Percentiles rank a stretch among this genome's conserved stretches.
Conservation (phyloP, 2,888 invertebrate species). For the Erebia ligea region DNA sequence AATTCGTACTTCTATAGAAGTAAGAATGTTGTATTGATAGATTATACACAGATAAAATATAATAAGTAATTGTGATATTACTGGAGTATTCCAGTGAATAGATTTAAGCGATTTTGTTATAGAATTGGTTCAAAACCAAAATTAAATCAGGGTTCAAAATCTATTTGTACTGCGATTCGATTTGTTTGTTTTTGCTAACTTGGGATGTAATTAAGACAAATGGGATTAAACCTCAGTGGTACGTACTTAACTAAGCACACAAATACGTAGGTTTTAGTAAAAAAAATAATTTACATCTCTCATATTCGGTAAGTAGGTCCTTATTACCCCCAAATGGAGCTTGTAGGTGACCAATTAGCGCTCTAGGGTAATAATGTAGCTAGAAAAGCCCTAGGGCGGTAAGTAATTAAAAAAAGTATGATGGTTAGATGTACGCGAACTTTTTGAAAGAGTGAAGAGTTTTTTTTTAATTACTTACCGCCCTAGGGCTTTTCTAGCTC, state of each 20-base stretch:
- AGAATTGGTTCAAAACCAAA: slow-evolving; percentile 56
- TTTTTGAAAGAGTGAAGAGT: too few species aligned
- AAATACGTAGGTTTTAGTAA: neutral
- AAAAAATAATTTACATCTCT: too few species aligned
- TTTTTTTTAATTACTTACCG: too few species aligned
- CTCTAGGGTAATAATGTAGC: too few species aligned
- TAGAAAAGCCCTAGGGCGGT: too few species aligned
- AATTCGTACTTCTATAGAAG: slow-evolving; percentile 1
- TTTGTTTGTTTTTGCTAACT: neutral
- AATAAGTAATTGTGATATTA: slow-evolving; percentile 61
- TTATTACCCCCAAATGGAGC: too few species aligned
- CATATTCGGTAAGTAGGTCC: too few species aligned
- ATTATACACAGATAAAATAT: slow-evolving; percentile 25
- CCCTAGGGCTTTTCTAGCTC: too few species aligned
- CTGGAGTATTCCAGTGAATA: slow-evolving; percentile 52
- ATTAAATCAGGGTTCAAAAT: slow-evolving; percentile 28
- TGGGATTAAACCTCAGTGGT: neutral
- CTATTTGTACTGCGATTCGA: neutral
- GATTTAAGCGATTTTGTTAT: slow-evolving; percentile 47
- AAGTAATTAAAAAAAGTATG: too few species aligned
- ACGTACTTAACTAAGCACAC: neutral
- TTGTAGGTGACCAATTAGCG: too few species aligned
- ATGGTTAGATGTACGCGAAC: too few species aligned
- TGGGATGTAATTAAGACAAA: neutral
- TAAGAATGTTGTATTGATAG: slow-evolving; percentile 1